phyloP scores from a whole-genome alignment of 1,140 invertebrate genomes.

The Drosophila yakuba region DNA sequence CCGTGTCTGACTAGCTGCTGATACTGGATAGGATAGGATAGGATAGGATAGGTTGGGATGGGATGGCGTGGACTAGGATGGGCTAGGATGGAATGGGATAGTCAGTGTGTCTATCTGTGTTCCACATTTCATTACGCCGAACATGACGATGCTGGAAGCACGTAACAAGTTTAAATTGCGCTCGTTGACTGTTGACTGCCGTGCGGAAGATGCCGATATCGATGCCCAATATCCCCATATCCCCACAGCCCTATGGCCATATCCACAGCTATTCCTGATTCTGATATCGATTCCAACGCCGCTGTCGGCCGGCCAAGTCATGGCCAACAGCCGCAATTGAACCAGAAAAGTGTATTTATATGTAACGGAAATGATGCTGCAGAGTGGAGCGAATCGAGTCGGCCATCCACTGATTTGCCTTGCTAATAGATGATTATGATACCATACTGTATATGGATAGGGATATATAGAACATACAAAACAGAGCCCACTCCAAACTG shows the following conservation, averaged over 20 bases:
- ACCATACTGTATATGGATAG: conserved; percentile 1
- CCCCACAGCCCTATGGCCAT: neutral
- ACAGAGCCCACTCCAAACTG: neutral
- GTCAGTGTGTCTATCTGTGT: conserved; percentile 23
- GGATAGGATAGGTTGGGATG: neutral
- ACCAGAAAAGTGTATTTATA: conserved; percentile 83
- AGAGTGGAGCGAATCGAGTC: conserved; percentile 48
- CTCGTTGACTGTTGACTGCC: conserved; percentile 82
- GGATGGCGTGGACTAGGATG: neutral
- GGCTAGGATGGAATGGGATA: neutral
- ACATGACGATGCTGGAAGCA: conserved; percentile 73
- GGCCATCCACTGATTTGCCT: conserved; percentile 61
- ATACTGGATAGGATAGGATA: conserved; percentile 4
- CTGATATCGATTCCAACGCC: conserved; percentile 2
- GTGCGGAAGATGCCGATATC: conserved; percentile 71
- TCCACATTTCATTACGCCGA: conserved; percentile 75
- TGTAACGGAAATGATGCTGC: conserved; percentile 82
- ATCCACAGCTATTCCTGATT: conserved; percentile 6
- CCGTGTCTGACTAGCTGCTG: conserved; percentile 73
- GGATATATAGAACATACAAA: conserved; percentile 10
- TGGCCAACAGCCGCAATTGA: conserved; percentile 70
- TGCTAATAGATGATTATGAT: conserved; percentile 75
- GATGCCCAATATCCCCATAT: conserved; percentile 13
- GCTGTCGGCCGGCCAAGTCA: conserved; percentile 63
- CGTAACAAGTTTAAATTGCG: conserved; percentile 83